Evolutionary conservation across 2,113 vertebrate species (phyloP), one percentile per base, ranked within the genome.

Genomic region (Callorhinus ursinus): DNA sequence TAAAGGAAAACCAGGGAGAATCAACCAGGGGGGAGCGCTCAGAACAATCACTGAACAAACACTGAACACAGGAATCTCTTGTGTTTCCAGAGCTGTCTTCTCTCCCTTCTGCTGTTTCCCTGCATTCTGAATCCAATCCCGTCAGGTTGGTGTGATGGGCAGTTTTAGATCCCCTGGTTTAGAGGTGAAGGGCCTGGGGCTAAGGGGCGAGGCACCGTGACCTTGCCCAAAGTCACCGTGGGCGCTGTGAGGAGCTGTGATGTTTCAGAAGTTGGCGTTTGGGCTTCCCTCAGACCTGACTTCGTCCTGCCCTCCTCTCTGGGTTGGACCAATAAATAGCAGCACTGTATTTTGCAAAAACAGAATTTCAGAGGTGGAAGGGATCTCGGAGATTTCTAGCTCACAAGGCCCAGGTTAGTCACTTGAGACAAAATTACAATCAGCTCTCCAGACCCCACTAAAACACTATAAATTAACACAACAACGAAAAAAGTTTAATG

Each of bases 31-130:
- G 31, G 18, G 21, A 21, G 13, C 0, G 53, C 21, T 0, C 1
- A 49, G 80, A 53, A 59, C 36, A 18, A 7, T 46, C 46, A 46
- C 46, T 46, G 46, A 46, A 46, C 46, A 46, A 46, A 10, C 3
- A 3, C 12, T 0, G 11, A 42, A 22, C 4, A 0, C 0, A 12
- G 0, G 39, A 8, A 1, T 51, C 65, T 55, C 26, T 3, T 1
- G 3, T 0, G 18, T 19, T n/a, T 1, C 0, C 0, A 5, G 31
- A 16, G 8, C 22, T 4, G 33, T 57, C 26, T 36, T 18, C 42
- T 74, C 21, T 33, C 19, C 88, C 53, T 42, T 10, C 28, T 8
- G 16, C 84, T 19, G 1, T 26, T n/a, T 77, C 72, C 8, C 21
- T 53, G 18, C 36, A 22, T 13, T 53, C 84, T 81, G 65, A 9